Percentiles rank a stretch among this genome's conserved stretches.
phyloP scores from a whole-genome alignment of 2,113 vertebrate species.

The Erythrocercus mccallii region DNA sequence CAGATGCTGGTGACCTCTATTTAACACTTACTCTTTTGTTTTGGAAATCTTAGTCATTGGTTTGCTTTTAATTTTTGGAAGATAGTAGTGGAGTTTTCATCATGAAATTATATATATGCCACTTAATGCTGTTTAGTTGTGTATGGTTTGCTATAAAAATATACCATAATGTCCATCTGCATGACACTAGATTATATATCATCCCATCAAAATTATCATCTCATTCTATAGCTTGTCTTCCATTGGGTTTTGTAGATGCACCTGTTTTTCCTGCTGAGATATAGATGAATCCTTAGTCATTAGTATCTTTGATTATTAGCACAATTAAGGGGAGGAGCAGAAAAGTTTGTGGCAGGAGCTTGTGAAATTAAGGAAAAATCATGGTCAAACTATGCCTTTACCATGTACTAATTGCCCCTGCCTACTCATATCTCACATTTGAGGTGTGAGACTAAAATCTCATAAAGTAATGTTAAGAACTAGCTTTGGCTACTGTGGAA shows the following conservation, averaged over 20 bases:
- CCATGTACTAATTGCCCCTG: neutral
- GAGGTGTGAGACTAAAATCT: neutral
- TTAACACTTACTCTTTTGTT: neutral
- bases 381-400: neutral
- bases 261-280: neutral
- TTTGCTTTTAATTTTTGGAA: neutral
- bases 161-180: neutral
- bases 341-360: neutral
- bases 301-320: neutral
- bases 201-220: neutral
- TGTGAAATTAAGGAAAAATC: neutral
- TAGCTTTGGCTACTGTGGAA: neutral
- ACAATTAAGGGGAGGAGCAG: neutral
- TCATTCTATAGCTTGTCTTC: neutral
- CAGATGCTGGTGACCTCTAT: neutral
- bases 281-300: neutral
- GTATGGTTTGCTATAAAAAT: neutral
- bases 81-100: neutral
- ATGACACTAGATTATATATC: neutral
- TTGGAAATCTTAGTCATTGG: neutral
- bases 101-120: neutral
- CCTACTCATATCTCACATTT: accelerated
- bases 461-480: neutral
- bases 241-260: neutral
- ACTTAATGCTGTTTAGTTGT: neutral